phyloP scores from a whole-genome alignment of 2,797 vertebrate genomes.

The Anabacerthia variegaticeps region DNA sequence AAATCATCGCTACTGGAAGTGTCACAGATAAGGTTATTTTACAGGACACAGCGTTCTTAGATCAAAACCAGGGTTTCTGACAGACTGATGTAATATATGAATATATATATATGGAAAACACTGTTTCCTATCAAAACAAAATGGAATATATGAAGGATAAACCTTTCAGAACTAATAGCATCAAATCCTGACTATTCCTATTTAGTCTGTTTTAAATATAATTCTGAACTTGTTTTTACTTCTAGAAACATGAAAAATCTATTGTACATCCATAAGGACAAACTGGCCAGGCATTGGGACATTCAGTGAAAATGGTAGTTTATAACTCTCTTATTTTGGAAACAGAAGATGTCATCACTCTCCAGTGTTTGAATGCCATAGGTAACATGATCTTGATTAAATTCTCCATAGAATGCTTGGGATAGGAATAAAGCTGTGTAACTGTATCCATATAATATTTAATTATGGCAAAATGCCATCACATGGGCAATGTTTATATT shows the following conservation, averaged over 20 bases:
- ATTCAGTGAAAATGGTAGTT: not conserved
- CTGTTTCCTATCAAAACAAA: not conserved
- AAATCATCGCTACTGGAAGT: not conserved
- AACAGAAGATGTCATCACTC: not conserved
- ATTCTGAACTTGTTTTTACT: not conserved
- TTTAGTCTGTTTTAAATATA: not conserved
- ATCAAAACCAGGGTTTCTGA: not conserved
- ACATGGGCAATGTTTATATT: rapidly evolving
- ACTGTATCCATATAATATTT: not conserved
- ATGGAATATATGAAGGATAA: not conserved
- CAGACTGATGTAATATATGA: not conserved
- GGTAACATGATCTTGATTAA: not conserved
- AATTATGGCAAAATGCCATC: not conserved
- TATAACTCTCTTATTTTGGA: not conserved
- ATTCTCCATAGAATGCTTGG: not conserved
- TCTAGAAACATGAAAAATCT: not conserved
- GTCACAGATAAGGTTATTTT: not conserved
- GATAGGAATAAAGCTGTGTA: not conserved
- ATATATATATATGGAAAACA: not conserved
- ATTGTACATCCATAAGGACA: not conserved
- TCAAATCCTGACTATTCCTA: not conserved
- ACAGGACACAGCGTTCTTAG: not conserved
- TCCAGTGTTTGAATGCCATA: not conserved
- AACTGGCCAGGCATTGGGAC: not conserved
- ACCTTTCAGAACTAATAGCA: not conserved